Conservation (phyloP, 2,797 vertebrate genomes). For the Prionace glauca region DNA sequence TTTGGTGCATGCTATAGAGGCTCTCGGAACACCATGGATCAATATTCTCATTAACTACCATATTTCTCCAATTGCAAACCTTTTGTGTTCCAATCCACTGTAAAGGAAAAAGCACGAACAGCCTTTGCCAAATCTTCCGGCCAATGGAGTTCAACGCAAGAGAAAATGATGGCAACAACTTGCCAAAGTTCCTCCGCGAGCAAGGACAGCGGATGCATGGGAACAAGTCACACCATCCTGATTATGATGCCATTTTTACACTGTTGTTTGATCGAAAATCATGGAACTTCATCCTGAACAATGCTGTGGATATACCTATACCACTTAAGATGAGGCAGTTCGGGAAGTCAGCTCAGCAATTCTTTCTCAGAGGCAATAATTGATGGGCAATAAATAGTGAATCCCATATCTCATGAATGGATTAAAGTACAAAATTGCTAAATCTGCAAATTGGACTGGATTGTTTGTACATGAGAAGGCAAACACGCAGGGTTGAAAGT, state of each 20-base stretch:
- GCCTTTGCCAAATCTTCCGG: background rate
- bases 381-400: too few relatives aligned
- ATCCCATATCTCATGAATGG: too few relatives aligned
- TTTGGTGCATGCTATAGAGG: background rate
- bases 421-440: background rate
- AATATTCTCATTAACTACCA: background rate
- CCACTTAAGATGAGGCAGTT: background rate
- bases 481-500: background rate
- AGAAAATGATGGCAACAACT: background rate
- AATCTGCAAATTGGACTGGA: background rate
- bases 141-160: background rate
- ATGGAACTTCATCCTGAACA: background rate
- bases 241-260: background rate
- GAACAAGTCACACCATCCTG: background rate
- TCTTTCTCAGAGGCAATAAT: background rate
- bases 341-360: background rate
- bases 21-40: background rate
- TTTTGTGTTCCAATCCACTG: background rate
- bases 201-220: background rate
- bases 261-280: background rate
- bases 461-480: background rate
- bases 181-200: background rate
- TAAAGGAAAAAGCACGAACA: background rate
- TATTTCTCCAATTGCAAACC: background rate
- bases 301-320: background rate